Percentiles rank a stretch among this genome's conserved stretches.
phyloP scores from a whole-genome alignment of 1,140 invertebrate species.

The Rhyacophila brunnea region DNA sequence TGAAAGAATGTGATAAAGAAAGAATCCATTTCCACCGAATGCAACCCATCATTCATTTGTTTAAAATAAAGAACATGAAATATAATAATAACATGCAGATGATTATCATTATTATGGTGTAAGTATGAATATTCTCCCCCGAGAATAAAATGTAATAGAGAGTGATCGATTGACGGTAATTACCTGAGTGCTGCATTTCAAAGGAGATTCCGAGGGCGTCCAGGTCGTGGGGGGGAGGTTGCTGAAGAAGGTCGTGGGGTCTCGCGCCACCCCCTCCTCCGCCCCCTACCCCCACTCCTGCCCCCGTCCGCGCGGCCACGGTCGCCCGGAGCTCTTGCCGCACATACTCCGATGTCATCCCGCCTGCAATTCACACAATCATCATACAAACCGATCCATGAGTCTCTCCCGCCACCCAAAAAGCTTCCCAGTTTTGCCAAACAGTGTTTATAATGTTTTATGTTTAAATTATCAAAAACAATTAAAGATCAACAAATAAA shows the following conservation, averaged over 20 bases:
- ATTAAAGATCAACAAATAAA: background rate
- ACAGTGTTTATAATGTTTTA: background rate
- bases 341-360: constrained; percentile 76
- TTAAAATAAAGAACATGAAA: no score
- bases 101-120: no score
- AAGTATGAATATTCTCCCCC: background rate
- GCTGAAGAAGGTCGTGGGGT: constrained; percentile 38
- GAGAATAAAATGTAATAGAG: constrained; percentile 22
- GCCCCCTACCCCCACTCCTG: constrained; percentile 19
- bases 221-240: constrained; percentile 56
- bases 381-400: background rate
- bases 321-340: constrained; percentile 85
- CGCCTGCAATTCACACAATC: constrained; percentile 28
- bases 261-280: constrained; percentile 30
- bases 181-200: constrained; percentile 67
- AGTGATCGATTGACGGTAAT: background rate
- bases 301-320: constrained; percentile 75
- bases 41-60: background rate
- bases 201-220: constrained; percentile 68
- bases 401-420: background rate
- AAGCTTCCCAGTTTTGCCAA: background rate
- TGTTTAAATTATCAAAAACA: constrained; percentile 4
- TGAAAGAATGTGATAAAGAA: no score
- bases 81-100: no score
- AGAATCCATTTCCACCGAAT: background rate